These are phyloP conservation scores for Falco punctatus DNA, from an alignment of 2,113 vertebrate genomes.

Conservation along the genomic window DNA sequence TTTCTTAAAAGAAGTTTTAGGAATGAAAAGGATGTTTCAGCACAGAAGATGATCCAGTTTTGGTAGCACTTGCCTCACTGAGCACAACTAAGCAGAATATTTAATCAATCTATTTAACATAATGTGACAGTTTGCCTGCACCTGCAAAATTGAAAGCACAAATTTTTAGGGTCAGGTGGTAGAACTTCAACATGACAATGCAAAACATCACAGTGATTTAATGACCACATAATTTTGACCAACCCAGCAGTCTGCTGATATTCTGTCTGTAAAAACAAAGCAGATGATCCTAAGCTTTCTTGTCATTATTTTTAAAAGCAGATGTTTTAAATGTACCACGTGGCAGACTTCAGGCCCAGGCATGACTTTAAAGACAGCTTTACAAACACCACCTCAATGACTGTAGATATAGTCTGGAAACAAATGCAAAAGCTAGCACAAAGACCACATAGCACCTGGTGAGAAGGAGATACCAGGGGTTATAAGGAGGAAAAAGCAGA, in stretches of 20 bases:
- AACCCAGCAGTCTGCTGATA: neutral
- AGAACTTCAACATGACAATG: constrained; percentile 39
- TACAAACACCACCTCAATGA: neutral
- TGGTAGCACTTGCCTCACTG: neutral
- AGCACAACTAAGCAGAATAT: constrained; percentile 35
- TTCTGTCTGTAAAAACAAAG: constrained; percentile 25
- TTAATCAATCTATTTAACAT: constrained; percentile 65
- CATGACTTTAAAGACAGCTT: neutral
- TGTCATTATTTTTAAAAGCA: neutral
- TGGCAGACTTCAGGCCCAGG: neutral
- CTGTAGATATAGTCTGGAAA: neutral
- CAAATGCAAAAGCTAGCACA: neutral
- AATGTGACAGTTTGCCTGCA: constrained; percentile 44
- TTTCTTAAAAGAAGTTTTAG: neutral
- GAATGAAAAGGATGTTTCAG: constrained; percentile 1
- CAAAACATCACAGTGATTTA: constrained; percentile 55
- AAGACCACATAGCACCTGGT: neutral
- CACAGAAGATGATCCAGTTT: constrained; percentile 7
- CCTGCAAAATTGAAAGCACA: constrained; percentile 41
- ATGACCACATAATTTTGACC: neutral
- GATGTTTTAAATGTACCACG: neutral
- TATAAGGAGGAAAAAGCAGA: neutral
- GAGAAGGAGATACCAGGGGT: neutral
- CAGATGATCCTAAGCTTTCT: neutral
- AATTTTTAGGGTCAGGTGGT: constrained; percentile 55